These are phyloP conservation scores for Antheraea yamamai DNA, from an alignment of 2,888 invertebrate genomes.

Conservation along the genomic window DNA sequence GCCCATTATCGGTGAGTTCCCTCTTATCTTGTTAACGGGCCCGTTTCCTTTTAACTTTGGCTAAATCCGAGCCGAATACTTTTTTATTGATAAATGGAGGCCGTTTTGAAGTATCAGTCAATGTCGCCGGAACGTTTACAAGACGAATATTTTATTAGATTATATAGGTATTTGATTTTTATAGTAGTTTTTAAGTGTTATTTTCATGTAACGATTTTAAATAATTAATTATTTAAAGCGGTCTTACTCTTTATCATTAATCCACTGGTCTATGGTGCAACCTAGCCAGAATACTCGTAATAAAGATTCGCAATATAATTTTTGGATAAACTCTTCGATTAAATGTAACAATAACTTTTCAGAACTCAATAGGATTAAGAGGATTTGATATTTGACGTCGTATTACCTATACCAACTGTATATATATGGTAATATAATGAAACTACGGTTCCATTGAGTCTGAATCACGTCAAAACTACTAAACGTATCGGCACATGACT, in stretches of 20 bases:
- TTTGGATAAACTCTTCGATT: no score
- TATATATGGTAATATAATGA: no score
- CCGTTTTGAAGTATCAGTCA: slow-evolving; percentile 50
- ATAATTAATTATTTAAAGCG: background rate
- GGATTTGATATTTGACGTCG: no score
- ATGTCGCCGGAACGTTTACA: slow-evolving; percentile 38
- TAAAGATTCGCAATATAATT: no score
- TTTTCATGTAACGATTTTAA: background rate
- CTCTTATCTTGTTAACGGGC: slow-evolving; percentile 70
- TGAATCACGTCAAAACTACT: no score
- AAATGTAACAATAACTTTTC: no score
- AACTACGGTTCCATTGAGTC: no score
- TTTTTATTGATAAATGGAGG: slow-evolving; percentile 58
- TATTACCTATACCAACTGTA: no score
- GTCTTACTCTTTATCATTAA: background rate
- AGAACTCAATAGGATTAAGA: no score
- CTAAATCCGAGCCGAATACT: slow-evolving; percentile 50
- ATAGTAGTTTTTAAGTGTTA: background rate
- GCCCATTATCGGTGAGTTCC: slow-evolving; percentile 61
- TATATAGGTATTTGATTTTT: slow-evolving; percentile 11
- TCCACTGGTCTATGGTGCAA: background rate
- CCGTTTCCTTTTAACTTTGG: slow-evolving; percentile 67
- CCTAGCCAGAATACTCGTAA: background rate
- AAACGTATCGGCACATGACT: no score
- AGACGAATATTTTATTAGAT: slow-evolving; percentile 39